Percentiles rank a stretch among this genome's conserved stretches.
phyloP scores from a whole-genome alignment of 2,113 vertebrate genomes.

The Sturnus vulgaris region DNA sequence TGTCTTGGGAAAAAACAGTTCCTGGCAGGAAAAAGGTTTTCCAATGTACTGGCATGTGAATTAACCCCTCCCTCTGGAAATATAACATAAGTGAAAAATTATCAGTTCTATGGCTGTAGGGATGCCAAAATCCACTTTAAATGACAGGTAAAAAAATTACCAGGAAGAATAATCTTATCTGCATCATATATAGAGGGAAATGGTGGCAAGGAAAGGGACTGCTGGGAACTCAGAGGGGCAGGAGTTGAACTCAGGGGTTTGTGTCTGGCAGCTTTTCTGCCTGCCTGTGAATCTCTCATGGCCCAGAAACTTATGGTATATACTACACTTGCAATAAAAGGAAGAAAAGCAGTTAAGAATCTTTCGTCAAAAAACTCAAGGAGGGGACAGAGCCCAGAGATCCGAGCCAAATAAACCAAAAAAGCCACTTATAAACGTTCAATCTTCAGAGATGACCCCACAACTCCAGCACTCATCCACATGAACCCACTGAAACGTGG shows the following conservation, averaged over 20 bases:
- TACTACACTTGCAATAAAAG: neutral
- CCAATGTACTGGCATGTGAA: accelerated
- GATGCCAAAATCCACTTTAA: neutral
- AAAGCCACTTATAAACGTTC: neutral
- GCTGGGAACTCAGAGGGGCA: neutral
- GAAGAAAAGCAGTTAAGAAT: neutral
- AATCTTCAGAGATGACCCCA: neutral
- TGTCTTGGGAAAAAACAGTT: neutral
- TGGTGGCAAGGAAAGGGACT: neutral
- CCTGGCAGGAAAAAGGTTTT: neutral
- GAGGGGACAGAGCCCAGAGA: neutral
- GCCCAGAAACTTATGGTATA: neutral
- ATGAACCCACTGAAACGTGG: neutral
- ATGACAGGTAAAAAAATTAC: neutral
- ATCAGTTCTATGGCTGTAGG: neutral
- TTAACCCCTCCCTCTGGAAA: neutral
- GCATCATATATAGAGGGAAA: neutral
- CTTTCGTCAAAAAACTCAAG: neutral
- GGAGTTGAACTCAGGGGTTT: neutral
- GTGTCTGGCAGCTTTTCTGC: neutral
- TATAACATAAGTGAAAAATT: neutral
- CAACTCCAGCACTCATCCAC: neutral
- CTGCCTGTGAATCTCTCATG: neutral
- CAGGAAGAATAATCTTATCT: neutral
- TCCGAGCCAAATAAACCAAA: neutral